A percentile compares a stretch with the other conserved stretches of the same genome.
These are phyloP conservation scores for Axinella damicornis DNA, from an alignment of 37 sponge, comb jelly and placozoan species.

Conservation along the genomic window DNA sequence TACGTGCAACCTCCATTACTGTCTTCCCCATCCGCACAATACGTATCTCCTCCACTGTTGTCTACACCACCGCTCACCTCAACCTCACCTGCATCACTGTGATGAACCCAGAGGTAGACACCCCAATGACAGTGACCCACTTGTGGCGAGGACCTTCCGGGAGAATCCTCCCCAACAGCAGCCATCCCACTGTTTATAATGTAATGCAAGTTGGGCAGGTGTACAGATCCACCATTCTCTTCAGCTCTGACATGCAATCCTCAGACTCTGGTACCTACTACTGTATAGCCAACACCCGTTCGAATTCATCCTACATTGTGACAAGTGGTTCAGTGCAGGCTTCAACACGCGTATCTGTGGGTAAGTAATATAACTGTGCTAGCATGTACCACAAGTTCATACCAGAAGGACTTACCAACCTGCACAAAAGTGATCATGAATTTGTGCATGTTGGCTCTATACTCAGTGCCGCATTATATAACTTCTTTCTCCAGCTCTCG, in stretches of 20 bases:
- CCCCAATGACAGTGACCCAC: neutral
- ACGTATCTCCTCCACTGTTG: neutral
- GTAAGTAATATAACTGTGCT: too few species aligned
- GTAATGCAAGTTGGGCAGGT: too few species aligned
- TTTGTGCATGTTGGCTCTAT: too few species aligned
- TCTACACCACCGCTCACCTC: slow-evolving; percentile 1
- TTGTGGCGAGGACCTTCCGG: slow-evolving; percentile 7
- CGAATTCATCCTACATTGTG: neutral
- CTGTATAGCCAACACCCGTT: neutral
- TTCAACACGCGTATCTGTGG: neutral
- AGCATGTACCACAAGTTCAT: too few species aligned
- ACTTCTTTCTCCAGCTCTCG: neutral
- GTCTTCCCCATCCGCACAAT: too few species aligned
- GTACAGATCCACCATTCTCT: too few species aligned
- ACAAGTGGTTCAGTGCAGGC: neutral
- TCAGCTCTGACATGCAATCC: neutral
- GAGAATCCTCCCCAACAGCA: too few species aligned
- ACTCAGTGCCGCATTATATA: too few species aligned
- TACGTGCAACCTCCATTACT: too few species aligned
- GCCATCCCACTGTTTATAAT: too few species aligned
- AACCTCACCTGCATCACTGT: slow-evolving; percentile 13
- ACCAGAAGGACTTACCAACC: too few species aligned
- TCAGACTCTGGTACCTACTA: neutral
- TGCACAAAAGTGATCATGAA: too few species aligned
- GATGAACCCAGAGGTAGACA: slow-evolving; percentile 9